Base-by-base conservation (phyloP, 2,113 vertebrate species). In the Clarias gariepinus region DNA sequence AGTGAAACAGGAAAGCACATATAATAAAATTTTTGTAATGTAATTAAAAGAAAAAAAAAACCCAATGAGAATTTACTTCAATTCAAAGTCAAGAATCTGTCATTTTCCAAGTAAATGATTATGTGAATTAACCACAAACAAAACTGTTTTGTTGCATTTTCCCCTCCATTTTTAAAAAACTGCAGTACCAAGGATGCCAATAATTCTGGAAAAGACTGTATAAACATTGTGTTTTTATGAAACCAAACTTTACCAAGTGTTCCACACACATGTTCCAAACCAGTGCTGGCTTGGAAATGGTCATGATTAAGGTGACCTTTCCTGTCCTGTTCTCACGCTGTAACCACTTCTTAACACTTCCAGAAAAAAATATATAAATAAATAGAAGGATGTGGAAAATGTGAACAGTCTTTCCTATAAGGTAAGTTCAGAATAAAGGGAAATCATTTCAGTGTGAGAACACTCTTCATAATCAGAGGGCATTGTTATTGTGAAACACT, bases 311-410 rank as follows among this genome's bases (percentile, higher is more conserved):
- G 83, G 16, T 87, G 82, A 73, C 82, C 21, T 71, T 52, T 57
- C 30, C 21, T 52, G 36, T 55, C 57, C 53, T 28, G 69, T 81
- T 89, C 81, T 52, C 81, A 80, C 41, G 18, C 36, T 76, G 21
- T 55, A 66, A 41, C n/a, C 58, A 53, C 85, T 60, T 74, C 57
- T 55, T 28, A 36, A 52, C 47, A 73, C 83, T 85, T 80, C 53
- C 77, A 87, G 80, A 61, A 63, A 63, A 25, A 28, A 15, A 5
- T 28, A 66, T n/a, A 1, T n/a, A 13, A 64, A 1, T 11, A 64
- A 64, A 3, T 12, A 81, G 71, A 18, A 86, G 85, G 91, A 94
- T 89, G 86, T 92, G 92, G 93, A 94, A 95, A 95, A 94, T 89
- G 68, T 93, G 90, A 94, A 78, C 0, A 12, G 53, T 89, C 64